A percentile compares a stretch with the other conserved stretches of the same genome.
These are phyloP conservation scores for Endomychus coccineus DNA, from an alignment of 2,888 invertebrate genomes.

Conservation along the genomic window DNA sequence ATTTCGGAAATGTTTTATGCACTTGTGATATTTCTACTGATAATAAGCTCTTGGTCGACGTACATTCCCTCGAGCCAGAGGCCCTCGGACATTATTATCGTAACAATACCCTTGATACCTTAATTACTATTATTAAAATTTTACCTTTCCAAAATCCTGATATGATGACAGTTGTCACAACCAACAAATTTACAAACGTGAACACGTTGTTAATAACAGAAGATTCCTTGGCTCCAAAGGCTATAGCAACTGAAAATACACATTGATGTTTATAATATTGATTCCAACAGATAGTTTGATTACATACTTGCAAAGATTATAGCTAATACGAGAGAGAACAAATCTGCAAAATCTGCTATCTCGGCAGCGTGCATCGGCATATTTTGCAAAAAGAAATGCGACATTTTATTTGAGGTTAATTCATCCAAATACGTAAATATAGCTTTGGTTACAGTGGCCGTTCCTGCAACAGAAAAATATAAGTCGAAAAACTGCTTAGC, in stretches of 20 bases:
- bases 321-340: slow-evolving; percentile 68
- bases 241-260: slow-evolving; percentile 51
- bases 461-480: too few relatives aligned
- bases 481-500: too few relatives aligned
- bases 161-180: slow-evolving; percentile 67
- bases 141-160: slow-evolving; percentile 61
- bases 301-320: slow-evolving; percentile 58
- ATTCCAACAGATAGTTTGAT: not conserved
- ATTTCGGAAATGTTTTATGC: not conserved
- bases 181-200: slow-evolving; percentile 60
- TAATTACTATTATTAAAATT: too few relatives aligned
- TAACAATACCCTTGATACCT: too few relatives aligned
- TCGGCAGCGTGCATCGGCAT: slow-evolving; percentile 61
- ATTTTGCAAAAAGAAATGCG: slow-evolving; percentile 51
- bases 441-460: slow-evolving; percentile 77
- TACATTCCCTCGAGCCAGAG: too few relatives aligned
- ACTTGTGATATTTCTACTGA: too few relatives aligned
- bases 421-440: slow-evolving; percentile 73
- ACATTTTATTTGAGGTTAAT: slow-evolving; percentile 58
- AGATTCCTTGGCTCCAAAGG: slow-evolving; percentile 75
- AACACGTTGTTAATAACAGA: slow-evolving; percentile 71
- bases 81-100: too few relatives aligned
- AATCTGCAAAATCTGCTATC: slow-evolving; percentile 65
- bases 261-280: not conserved
- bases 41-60: too few relatives aligned